phyloP scores from a whole-genome alignment of 2,797 vertebrate genomes.

The Typhlichthys eigenmanni region DNA sequence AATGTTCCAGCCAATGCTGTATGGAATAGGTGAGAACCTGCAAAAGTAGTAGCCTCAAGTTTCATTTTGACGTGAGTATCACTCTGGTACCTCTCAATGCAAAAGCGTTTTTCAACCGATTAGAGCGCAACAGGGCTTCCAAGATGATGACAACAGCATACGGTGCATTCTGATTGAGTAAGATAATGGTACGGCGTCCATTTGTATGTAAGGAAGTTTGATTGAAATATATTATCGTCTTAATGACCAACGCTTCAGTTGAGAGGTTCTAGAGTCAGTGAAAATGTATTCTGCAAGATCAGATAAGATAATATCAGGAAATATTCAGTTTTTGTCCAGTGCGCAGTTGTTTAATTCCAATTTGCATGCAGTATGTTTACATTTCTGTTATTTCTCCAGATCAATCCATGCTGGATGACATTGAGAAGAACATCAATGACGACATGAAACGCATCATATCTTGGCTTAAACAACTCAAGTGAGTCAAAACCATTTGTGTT shows the following conservation, averaged over 20 bases:
- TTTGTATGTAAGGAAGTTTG: too few relatives aligned
- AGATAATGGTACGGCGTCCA: too few relatives aligned
- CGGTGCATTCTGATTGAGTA: too few relatives aligned
- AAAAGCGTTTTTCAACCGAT: too few relatives aligned
- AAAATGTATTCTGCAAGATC: background rate
- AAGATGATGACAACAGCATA: too few relatives aligned
- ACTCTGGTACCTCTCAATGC: too few relatives aligned
- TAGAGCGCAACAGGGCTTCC: too few relatives aligned
- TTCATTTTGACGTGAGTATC: too few relatives aligned
- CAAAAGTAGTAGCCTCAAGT: background rate
- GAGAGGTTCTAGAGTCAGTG: background rate
- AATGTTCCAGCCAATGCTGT: constrained; percentile 98
- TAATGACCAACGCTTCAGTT: too few relatives aligned
- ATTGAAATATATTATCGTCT: too few relatives aligned
- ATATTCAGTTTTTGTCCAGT: background rate
- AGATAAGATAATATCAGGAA: too few relatives aligned
- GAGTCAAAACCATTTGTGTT: constrained; percentile 50
- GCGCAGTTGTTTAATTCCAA: background rate
- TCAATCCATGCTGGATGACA: constrained; percentile 90
- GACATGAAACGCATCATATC: constrained; percentile 94
- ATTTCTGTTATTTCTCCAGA: constrained; percentile 71
- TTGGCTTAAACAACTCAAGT: constrained; percentile 97
- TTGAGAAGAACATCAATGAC: constrained; percentile 96
- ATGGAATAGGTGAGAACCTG: constrained; percentile 85
- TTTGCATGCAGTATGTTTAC: background rate